Evolutionary conservation across 2,888 invertebrate species (phyloP), one percentile per base, ranked within the genome.

Genomic region (Aleiodes alternator): DNA sequence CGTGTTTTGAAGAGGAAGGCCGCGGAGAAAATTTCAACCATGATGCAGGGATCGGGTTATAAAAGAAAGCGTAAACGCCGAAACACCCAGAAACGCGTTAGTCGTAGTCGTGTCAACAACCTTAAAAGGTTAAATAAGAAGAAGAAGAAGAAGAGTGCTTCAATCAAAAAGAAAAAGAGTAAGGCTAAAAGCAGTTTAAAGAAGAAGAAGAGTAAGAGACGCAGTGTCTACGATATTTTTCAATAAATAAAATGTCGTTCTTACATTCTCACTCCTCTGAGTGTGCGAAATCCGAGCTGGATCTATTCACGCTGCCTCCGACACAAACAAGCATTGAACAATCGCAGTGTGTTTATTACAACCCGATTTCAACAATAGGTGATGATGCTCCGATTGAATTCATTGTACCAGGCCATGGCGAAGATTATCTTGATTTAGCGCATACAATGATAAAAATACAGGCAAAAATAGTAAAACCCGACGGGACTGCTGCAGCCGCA

Each of bases 381-480:
- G 56, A 56, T 14, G 56, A 56, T 8, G 29, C 56, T 7, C 56
- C 56, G 16, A 56, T 56, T 7, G 56, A 56, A 29, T 56, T 56
- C 11, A 29, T 56, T 23, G 23, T 56, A 29, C 56, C 56, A 4
- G 56, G 56, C 16, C 56, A 56, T 56, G 56, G 56, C 9, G 56
- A 56, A 56, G 56, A 56, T 9, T 56, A 23, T 12, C 11, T 56
- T 0, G 56, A 56, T 56, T 29, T 56, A 23, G 56, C 56, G 2
- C 56, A 56, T 8, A 56, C 56, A 0, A 56, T 56, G 56, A 56
- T 56, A 2, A 56, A 23, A 56, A 29, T 56, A 11, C 56, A 29
- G 5, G 56, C 56, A 0, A 56, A 29, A 56, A 38, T 38, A 38
- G 4, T 23, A 2, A 23, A 23, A 23, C 23, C 23, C 2, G 23